Evolutionary conservation across 2,113 vertebrate genomes (phyloP), one percentile per base, ranked within the genome.

Genomic region (Globicephala melas): DNA sequence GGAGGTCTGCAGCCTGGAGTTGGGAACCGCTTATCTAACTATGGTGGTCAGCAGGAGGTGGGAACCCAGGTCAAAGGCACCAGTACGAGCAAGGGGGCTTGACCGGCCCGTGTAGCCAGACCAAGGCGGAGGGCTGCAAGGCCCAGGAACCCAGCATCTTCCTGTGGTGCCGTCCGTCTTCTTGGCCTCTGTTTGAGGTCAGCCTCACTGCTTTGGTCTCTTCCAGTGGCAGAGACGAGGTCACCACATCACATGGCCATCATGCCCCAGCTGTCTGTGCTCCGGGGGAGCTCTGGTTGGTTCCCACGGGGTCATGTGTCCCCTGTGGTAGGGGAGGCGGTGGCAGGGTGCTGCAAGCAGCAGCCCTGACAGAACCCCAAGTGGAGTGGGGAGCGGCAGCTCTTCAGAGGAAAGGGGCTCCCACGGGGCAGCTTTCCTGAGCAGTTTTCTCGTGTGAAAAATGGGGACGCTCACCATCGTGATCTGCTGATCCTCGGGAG

Each of bases 151-250:
- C 47, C 8, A 0, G 36, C 3, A 0, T 80, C 41, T 79, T 70
- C 33, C 68, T 15, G 50, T 8, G 25, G 70, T 1, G 2, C 62
- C 2, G 0, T n/a, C 36, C 38, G 1, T 47, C 38, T 41, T 77
- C 60, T 38, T 13, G 36, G 60, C 41, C 63, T 33, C 31, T 58
- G 23, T 73, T 15, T 60, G 67, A 33, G 14, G 55, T 76, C 91
- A 38, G n/a, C 55, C 44, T n/a, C 67, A 26, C n/a, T 41, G 67
- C 62, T 82, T 87, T 36, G 5, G 63, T 91, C 89, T 92, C 70
- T 82, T 90, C 47, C 8, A 36, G 38, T 53, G 33, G 20, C 10
- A 11, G 50, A 44, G n/a, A 41, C 18, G 3, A 47, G 85, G 38
- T 74, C 50, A 8, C 36, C 31, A 6, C 1, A 2, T 67, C 26